Evolutionary conservation across 2,888 invertebrate species (phyloP), one percentile per base, ranked within the genome.

Genomic region (Mayetiola destructor): DNA sequence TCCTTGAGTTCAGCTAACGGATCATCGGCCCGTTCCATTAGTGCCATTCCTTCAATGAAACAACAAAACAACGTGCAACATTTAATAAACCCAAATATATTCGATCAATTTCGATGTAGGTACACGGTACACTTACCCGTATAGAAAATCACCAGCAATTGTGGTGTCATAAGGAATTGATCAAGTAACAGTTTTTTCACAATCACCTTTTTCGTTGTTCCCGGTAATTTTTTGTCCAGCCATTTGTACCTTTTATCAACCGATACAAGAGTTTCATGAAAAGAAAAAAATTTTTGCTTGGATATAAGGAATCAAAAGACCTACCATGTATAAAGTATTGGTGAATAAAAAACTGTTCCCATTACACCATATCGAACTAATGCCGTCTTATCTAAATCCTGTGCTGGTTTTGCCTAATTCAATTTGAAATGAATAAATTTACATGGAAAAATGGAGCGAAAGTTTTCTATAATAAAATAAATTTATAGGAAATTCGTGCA

Each of bases 161-260:
- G 74, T 0, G 89, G 88, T 1, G 89, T 85, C 69, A 88, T 77
- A 3, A 85, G 59, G 64, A 85, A 81, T 71, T 90, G 89, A 69
- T 90, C 90, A 58, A 82, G 69, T 0, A 81, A 66, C 54, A 89
- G 75, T 73, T 90, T 90, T 60, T 78, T 80, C 0, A 77, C 66
- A 27, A 89, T 78, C 0, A 78, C 76, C 66, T 74, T 79, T 12
- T 75, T 68, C 1, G 82, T 68, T 1, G 78, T 84, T 1, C 88
- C 89, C 0, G 76, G 76, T 62, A 82, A 81, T 60, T 76, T 80
- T 58, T 72, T 74, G 69, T 90, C 90, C 60, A 90, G 68, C 77
- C 81, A 86, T 73, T 77, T 82, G 70, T 89, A 90, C 88, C 89
- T 89, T 8, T 12, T 14, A n/a, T 60, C 58, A 60, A 29, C 23